Evolutionary conservation across 2,888 invertebrate genomes (phyloP).

Genomic region (Amblyteles armatorius): DNA sequence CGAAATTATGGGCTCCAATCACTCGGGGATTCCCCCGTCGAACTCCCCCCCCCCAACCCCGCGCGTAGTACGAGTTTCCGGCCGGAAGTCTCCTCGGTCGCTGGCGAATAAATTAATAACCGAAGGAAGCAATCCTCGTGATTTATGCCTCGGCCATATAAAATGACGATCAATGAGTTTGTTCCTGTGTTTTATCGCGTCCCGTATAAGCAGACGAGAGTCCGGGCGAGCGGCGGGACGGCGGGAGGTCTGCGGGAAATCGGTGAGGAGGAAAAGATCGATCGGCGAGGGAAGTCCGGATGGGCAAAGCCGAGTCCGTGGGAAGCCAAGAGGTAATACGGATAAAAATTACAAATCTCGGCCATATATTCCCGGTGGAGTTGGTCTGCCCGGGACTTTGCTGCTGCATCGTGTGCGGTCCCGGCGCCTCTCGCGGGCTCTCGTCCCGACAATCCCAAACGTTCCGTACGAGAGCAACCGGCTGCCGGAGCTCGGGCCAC

Average conservation of each 20-base stretch:
- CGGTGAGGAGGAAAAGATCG: slow-evolving; percentile 47
- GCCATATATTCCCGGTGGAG: slow-evolving; percentile 75
- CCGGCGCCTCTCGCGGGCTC: not conserved
- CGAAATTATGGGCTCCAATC: slow-evolving; percentile 61
- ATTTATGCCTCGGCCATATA: not conserved
- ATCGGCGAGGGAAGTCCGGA: slow-evolving; percentile 27
- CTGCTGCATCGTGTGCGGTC: slow-evolving; percentile 20
- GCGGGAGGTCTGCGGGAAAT: slow-evolving; percentile 39
- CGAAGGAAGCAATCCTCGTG: slow-evolving; percentile 9
- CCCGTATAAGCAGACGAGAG: slow-evolving; percentile 35
- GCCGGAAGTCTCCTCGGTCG: slow-evolving; percentile 29
- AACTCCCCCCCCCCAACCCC: slow-evolving; percentile 26
- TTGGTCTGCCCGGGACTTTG: slow-evolving; percentile 77
- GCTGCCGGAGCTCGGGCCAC: slow-evolving; percentile 23
- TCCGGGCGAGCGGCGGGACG: not conserved
- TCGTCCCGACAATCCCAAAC: slow-evolving; percentile 32
- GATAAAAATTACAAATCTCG: slow-evolving; percentile 78
- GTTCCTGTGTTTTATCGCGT: slow-evolving; percentile 48
- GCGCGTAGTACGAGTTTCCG: slow-evolving; percentile 25
- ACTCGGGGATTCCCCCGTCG: slow-evolving; percentile 56
- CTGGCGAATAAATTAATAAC: slow-evolving; percentile 18
- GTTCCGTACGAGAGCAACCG: slow-evolving; percentile 15
- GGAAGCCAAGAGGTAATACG: slow-evolving; percentile 53
- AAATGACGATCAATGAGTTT: slow-evolving; percentile 40
- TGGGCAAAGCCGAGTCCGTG: slow-evolving; percentile 41